These are phyloP conservation scores for Glaucopsyche alexis DNA, from an alignment of 2,888 invertebrate species.

Conservation along the genomic window DNA sequence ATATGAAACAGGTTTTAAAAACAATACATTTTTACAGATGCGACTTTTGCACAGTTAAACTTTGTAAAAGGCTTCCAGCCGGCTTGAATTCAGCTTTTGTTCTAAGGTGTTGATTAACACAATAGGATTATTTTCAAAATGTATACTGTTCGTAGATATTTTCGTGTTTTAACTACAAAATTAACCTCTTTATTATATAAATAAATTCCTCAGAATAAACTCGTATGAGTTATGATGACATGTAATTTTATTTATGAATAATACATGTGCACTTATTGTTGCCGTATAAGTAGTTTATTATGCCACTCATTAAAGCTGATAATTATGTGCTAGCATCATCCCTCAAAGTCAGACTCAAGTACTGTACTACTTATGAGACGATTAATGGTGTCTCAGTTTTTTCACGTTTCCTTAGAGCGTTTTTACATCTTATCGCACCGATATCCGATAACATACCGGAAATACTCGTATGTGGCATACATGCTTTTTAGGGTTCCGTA, in stretches of 20 bases:
- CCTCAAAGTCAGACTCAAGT: neutral
- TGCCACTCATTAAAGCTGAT: neutral
- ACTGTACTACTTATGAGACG: neutral
- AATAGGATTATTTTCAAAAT: neutral
- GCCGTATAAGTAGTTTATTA: no score
- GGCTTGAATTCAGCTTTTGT: slow-evolving; percentile 16
- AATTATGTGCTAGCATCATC: neutral
- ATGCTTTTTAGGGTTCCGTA: no score
- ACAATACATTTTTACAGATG: slow-evolving; percentile 11
- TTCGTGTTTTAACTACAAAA: no score
- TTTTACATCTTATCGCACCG: no score
- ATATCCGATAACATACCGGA: no score
- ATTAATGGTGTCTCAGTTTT: neutral
- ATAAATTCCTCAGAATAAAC: neutral
- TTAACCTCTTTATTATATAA: no score
- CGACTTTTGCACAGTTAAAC: neutral
- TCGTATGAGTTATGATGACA: neutral
- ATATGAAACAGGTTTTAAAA: neutral
- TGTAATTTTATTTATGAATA: neutral
- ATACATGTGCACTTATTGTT: slow-evolving; percentile 1
- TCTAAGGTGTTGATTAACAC: neutral
- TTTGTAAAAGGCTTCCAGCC: neutral
- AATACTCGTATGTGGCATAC: no score
- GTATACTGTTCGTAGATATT: no score
- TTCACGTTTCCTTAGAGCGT: no score